phyloP scores from a whole-genome alignment of 2,113 vertebrate species.

The Istiophorus platypterus region DNA sequence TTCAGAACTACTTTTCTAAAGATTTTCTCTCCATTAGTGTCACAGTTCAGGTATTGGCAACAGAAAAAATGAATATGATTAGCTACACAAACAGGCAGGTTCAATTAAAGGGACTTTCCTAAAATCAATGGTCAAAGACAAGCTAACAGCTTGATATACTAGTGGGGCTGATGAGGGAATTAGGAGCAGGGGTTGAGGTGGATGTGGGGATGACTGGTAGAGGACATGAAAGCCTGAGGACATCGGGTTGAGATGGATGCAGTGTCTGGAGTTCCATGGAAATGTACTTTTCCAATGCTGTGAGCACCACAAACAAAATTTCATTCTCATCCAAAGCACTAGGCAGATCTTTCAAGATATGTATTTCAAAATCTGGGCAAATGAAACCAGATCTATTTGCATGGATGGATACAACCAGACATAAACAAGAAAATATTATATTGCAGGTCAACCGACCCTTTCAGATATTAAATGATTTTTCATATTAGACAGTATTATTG shows the following conservation, averaged over 20 bases:
- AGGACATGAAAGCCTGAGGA: neutral
- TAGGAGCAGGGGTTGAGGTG: neutral
- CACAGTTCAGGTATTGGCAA: neutral
- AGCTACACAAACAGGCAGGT: neutral
- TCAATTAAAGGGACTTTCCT: neutral
- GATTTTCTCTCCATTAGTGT: neutral
- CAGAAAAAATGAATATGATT: neutral
- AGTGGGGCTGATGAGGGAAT: too few relatives aligned
- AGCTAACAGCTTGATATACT: neutral
- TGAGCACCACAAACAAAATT: neutral
- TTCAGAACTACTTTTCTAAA: neutral
- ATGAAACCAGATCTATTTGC: neutral
- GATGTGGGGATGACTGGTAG: neutral
- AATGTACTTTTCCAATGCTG: neutral
- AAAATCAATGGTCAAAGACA: neutral
- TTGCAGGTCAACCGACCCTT: neutral
- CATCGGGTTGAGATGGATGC: neutral
- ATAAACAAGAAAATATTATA: neutral
- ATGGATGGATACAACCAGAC: neutral
- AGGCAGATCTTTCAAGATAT: neutral
- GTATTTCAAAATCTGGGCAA: neutral
- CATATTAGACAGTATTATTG: constrained; percentile 26
- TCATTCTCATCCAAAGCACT: neutral
- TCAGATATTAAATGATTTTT: constrained; percentile 25
- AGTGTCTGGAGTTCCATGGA: neutral